A percentile compares a stretch with the other conserved stretches of the same genome.
These are phyloP conservation scores for Acrobasis suavella DNA, from an alignment of 2,888 invertebrate species.

Conservation along the genomic window DNA sequence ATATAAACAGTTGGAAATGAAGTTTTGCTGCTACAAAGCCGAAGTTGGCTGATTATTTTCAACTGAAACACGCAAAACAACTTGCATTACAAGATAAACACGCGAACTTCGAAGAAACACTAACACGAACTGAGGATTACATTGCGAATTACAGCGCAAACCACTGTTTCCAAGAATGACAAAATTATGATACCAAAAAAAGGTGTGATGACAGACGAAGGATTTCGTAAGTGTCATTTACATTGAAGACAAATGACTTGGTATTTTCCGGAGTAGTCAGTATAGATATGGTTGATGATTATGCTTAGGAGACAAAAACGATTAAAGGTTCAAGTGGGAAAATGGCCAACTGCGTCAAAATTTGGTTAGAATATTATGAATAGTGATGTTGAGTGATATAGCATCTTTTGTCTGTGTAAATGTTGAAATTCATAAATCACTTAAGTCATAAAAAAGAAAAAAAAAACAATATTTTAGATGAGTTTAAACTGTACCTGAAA, in stretches of 20 bases:
- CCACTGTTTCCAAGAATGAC: constrained; percentile 53
- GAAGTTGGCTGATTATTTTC: constrained; percentile 69
- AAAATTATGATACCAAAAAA: constrained; percentile 47
- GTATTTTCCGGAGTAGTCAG: constrained; percentile 39
- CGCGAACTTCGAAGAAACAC: constrained; percentile 71
- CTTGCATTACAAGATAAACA: constrained; percentile 67
- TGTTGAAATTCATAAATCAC: too few species aligned
- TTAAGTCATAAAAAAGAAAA: not conserved
- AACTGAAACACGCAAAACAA: constrained; percentile 66
- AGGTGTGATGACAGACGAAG: constrained; percentile 45
- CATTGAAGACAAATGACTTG: constrained; percentile 42
- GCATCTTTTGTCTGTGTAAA: too few species aligned
- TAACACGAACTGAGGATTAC: constrained; percentile 65
- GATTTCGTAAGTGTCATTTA: constrained; percentile 39
- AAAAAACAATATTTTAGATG: not conserved
- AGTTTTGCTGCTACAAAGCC: constrained; percentile 52
- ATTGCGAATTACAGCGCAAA: constrained; percentile 53
- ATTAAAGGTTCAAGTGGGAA: not conserved
- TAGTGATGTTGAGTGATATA: too few species aligned
- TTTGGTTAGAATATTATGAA: too few species aligned
- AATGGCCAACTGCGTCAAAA: too few species aligned
- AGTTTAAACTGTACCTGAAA: too few species aligned
- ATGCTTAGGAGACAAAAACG: not conserved
- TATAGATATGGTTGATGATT: constrained; percentile 35
- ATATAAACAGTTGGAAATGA: constrained; percentile 46